phyloP scores from a whole-genome alignment of 2,797 vertebrate genomes.

The Pangasius djambal region DNA sequence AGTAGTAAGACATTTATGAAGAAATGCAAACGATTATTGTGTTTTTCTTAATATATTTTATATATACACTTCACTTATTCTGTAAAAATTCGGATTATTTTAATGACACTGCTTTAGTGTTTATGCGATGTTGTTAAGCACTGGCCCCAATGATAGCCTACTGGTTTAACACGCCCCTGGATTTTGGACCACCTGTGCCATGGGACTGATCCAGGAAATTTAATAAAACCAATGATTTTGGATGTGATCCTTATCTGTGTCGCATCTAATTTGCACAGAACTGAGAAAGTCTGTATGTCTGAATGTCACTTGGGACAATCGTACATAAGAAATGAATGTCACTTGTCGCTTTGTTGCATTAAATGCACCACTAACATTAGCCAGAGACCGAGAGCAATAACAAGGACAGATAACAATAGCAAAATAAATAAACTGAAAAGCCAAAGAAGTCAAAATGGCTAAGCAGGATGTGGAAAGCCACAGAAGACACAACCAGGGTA shows the following conservation, averaged over 20 bases:
- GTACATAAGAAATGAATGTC: neutral
- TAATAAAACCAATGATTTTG: neutral
- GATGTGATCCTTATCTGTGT: neutral
- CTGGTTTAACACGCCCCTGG: neutral
- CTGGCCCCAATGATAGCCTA: neutral
- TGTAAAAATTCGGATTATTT: neutral
- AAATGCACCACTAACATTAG: neutral
- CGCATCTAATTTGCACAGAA: neutral
- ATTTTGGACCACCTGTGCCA: neutral
- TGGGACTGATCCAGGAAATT: neutral
- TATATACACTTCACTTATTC: neutral
- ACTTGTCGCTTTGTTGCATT: neutral
- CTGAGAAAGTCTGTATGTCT: neutral
- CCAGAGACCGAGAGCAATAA: neutral
- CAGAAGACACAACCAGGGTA: neutral
- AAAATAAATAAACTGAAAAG: neutral
- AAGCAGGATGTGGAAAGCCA: neutral
- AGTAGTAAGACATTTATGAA: neutral
- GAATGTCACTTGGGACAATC: neutral
- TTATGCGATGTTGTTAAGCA: neutral
- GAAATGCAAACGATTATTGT: neutral
- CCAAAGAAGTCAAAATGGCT: neutral
- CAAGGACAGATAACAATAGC: neutral
- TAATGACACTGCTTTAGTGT: neutral
- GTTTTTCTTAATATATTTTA: neutral